Base-by-base conservation (phyloP, 2,888 invertebrate genomes). In the Epirrita christyi region DNA sequence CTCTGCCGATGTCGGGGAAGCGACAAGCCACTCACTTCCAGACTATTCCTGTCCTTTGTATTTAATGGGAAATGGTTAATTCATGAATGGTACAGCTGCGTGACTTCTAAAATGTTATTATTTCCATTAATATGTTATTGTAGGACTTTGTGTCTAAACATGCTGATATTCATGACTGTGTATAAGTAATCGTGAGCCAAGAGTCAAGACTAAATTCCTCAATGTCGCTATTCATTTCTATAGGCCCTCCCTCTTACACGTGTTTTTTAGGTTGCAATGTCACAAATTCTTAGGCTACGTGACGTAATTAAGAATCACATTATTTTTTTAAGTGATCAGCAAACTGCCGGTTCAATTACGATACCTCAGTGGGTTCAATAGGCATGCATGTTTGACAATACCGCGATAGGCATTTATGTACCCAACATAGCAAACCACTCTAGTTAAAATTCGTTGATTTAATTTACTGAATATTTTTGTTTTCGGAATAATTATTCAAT, bases 11-110 rank as follows among this genome's bases (percentile, higher is more conserved):
- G 10, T 13, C 29, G 38, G 38, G 2, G 2, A 21, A 21, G 21
- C 21, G 21, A n/a, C n/a, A n/a, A n/a, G n/a, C n/a, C n/a, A 14
- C 41, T 14, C 37, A 11, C 11, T 55, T 72, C 66, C 67, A 64
- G 72, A 71, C 59, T 57, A 54, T 68, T 72, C 67, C 55, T 55
- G 55, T 52, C 55, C 56, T 58, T 66, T 64, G 52, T 66, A 58
- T 68, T 52, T 54, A 49, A 54, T 29, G 55, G 38, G 27, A n/a
- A n/a, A n/a, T n/a, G n/a, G n/a, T n/a, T n/a, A n/a, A 45, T 59
- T 57, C 56, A 64, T 58, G 40, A 55, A 60, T 57, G 49, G 13
- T 54, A 47, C 56, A 36, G 36, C 9, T 34, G n/a, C n/a, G n/a
- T n/a, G n/a, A n/a, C n/a, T n/a, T n/a, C n/a, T n/a, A n/a, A n/a